Evolutionary conservation across 2,797 vertebrate genomes (phyloP).

Genomic region (Chaenodraco wilsoni): DNA sequence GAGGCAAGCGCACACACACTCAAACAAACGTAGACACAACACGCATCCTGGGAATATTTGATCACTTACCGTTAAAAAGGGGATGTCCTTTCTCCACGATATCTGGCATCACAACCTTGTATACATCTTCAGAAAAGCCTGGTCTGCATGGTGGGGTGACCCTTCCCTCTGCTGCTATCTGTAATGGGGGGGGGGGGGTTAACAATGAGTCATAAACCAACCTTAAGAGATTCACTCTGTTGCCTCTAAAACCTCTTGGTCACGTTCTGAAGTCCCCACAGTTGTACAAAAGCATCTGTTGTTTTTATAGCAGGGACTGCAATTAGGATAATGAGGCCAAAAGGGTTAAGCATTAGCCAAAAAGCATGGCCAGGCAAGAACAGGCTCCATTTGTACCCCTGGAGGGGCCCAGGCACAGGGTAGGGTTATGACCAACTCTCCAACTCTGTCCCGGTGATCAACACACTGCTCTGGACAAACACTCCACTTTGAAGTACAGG

Average conservation of each 20-base stretch:
- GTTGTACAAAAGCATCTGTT: constrained; percentile 89
- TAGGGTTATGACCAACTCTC: constrained; percentile 53
- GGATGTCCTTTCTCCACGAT: constrained; percentile 88
- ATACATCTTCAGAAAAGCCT: constrained; percentile 95
- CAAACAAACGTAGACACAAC: constrained; percentile 64
- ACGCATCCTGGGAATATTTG: constrained; percentile 70
- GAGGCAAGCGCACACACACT: constrained; percentile 28
- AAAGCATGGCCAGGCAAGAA: constrained; percentile 87
- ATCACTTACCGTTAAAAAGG: constrained; percentile 91
- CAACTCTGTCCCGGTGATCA: constrained; percentile 81
- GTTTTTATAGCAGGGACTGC: constrained; percentile 86
- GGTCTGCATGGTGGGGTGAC: constrained; percentile 90
- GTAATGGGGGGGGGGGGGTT: constrained; percentile 64
- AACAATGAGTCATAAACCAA: constrained; percentile 77
- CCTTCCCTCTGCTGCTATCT: constrained; percentile 90
- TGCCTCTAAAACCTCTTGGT: constrained; percentile 83
- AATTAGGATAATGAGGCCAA: constrained; percentile 91
- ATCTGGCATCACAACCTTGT: constrained; percentile 87
- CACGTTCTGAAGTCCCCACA: constrained; percentile 77
- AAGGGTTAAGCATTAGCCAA: constrained; percentile 97
- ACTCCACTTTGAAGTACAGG: constrained; percentile 75
- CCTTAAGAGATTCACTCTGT: constrained; percentile 60
- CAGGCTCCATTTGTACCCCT: constrained; percentile 90
- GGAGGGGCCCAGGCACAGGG: constrained; percentile 80
- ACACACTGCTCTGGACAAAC: constrained; percentile 84